A percentile compares a stretch with the other conserved stretches of the same genome.
These are phyloP conservation scores for Rhinella marina DNA, from an alignment of 2,797 vertebrate genomes.

Conservation along the genomic window DNA sequence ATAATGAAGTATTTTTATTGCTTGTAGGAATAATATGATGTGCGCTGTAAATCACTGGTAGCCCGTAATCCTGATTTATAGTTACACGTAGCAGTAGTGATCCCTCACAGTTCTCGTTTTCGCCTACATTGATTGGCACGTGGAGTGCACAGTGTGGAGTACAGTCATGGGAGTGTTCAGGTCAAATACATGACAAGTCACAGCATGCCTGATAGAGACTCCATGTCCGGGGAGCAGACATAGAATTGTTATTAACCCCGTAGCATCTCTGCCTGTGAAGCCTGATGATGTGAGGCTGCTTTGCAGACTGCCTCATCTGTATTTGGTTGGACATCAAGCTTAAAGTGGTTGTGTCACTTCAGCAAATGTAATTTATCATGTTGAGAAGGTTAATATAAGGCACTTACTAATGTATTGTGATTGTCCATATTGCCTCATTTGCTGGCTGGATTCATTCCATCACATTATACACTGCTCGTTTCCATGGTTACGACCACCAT, in stretches of 20 bases:
- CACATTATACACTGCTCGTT: no score
- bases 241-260: background rate
- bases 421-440: no score
- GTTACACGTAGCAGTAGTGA: background rate
- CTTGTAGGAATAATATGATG: background rate
- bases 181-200: conserved; percentile 3
- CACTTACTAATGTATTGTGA: no score
- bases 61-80: conserved; percentile 4
- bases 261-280: background rate
- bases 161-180: background rate
- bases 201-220: background rate
- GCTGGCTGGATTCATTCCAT: no score
- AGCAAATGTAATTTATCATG: no score
- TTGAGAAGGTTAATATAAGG: no score
- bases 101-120: conserved; percentile 16
- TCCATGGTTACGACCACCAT: no score
- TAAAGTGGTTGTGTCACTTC: no score
- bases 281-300: no score
- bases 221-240: background rate
- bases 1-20: background rate
- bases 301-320: no score
- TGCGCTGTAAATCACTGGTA: background rate
- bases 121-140: background rate
- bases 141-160: background rate
- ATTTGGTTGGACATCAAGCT: no score